Evolutionary conservation across 2,797 vertebrate genomes (phyloP).

Genomic region (Oryzias sinensis): DNA sequence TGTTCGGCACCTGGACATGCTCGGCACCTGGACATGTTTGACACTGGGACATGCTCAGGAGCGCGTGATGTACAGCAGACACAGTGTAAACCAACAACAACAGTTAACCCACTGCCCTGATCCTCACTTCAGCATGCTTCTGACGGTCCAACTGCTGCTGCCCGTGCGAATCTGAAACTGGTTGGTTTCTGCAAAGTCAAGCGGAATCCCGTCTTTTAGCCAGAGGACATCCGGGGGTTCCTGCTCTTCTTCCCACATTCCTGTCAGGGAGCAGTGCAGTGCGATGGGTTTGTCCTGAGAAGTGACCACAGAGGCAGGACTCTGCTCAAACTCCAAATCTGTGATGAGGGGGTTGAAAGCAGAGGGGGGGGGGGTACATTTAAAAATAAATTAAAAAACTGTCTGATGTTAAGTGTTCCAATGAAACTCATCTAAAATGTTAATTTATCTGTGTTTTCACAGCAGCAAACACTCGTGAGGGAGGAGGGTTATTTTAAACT

Average conservation of each 20-base stretch:
- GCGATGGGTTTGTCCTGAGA: slow-evolving; percentile 81
- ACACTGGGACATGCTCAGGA: too few relatives aligned
- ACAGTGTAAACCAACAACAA: neutral
- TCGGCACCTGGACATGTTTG: too few relatives aligned
- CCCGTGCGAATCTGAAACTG: slow-evolving; percentile 80
- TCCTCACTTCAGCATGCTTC: slow-evolving; percentile 81
- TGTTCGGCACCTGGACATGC: too few relatives aligned
- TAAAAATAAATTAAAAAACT: too few relatives aligned
- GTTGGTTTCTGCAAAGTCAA: slow-evolving; percentile 80
- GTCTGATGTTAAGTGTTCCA: too few relatives aligned
- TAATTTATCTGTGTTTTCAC: too few relatives aligned
- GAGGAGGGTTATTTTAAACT: too few relatives aligned
- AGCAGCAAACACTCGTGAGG: too few relatives aligned
- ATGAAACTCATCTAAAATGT: too few relatives aligned
- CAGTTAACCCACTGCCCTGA: neutral
- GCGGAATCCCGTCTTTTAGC: slow-evolving; percentile 69
- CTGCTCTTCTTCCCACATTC: slow-evolving; percentile 51
- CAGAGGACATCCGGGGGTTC: slow-evolving; percentile 82
- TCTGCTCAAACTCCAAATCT: slow-evolving; percentile 76
- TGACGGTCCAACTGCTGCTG: slow-evolving; percentile 78
- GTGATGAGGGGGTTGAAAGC: slow-evolving; percentile 11
- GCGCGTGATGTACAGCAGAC: neutral
- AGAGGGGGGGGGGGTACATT: neutral
- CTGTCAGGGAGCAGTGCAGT: slow-evolving; percentile 76
- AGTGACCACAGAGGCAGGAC: slow-evolving; percentile 77